phyloP scores from a whole-genome alignment of 2,113 vertebrate genomes.

The Laterallus jamaicensis region DNA sequence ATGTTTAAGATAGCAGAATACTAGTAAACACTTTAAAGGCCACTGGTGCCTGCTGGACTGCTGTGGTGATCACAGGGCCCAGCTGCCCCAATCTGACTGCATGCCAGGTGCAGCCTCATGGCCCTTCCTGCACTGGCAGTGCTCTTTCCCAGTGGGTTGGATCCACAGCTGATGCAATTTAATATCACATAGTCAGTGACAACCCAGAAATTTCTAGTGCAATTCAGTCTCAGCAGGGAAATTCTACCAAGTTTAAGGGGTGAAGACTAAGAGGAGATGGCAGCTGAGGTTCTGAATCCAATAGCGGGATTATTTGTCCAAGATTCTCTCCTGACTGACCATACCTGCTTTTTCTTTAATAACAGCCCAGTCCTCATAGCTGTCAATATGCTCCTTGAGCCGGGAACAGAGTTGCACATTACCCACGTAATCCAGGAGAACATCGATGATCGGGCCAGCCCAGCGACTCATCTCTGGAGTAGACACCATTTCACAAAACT shows the following conservation, averaged over 20 bases:
- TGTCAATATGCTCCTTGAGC: constrained; percentile 86
- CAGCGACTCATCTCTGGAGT: constrained; percentile 81
- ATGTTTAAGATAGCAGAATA: neutral
- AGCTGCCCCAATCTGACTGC: neutral
- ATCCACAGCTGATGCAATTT: neutral
- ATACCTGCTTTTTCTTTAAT: constrained; percentile 90
- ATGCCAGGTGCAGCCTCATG: neutral
- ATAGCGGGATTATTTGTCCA: neutral
- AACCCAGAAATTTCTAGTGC: neutral
- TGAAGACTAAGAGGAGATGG: neutral
- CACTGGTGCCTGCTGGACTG: neutral
- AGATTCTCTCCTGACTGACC: neutral
- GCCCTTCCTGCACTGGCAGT: neutral
- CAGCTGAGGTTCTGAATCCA: neutral
- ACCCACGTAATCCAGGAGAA: constrained; percentile 92
- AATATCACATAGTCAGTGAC: neutral
- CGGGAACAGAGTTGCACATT: constrained; percentile 87
- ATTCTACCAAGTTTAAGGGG: neutral
- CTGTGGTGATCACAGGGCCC: accelerated
- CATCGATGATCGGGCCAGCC: constrained; percentile 88
- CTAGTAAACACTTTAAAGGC: neutral
- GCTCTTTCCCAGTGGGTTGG: neutral
- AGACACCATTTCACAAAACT: constrained; percentile 95
- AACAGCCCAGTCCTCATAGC: constrained; percentile 85
- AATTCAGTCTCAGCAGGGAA: neutral